Conservation (phyloP, 2,888 invertebrate species). For the Drosophila colorata region DNA sequence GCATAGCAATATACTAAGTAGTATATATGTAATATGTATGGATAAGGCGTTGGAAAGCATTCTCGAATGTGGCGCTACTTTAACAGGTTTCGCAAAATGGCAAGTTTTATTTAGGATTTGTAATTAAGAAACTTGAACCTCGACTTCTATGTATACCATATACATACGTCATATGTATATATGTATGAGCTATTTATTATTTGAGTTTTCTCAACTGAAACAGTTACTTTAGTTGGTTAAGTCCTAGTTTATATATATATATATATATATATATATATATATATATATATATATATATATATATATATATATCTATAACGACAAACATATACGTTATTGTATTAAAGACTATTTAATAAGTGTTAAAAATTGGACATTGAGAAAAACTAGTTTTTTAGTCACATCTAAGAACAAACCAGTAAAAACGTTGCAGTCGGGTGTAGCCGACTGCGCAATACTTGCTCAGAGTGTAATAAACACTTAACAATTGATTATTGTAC, state of each 20-base stretch:
- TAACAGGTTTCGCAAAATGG: conserved; percentile 33
- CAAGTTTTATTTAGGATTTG: conserved; percentile 18
- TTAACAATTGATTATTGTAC: no score
- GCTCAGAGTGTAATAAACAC: neutral
- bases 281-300: no score
- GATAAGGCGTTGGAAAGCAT: neutral
- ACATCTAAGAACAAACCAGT: no score
- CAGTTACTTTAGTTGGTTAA: no score
- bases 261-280: no score
- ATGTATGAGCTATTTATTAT: neutral
- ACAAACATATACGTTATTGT: neutral
- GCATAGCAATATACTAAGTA: conserved; percentile 1
- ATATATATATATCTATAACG: no score
- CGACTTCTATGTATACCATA: neutral
- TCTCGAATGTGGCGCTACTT: conserved; percentile 18
- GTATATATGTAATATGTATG: neutral
- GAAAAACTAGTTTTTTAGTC: neutral
- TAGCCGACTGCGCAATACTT: neutral
- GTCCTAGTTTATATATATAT: no score
- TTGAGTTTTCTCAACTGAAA: neutral
- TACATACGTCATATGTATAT: neutral
- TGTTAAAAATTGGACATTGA: neutral
- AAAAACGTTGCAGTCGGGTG: neutral
- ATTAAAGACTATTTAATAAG: neutral
- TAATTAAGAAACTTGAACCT: conserved; percentile 31